Base-by-base conservation (phyloP, 2,113 vertebrate genomes). In the Cephalopholis sonnerati region DNA sequence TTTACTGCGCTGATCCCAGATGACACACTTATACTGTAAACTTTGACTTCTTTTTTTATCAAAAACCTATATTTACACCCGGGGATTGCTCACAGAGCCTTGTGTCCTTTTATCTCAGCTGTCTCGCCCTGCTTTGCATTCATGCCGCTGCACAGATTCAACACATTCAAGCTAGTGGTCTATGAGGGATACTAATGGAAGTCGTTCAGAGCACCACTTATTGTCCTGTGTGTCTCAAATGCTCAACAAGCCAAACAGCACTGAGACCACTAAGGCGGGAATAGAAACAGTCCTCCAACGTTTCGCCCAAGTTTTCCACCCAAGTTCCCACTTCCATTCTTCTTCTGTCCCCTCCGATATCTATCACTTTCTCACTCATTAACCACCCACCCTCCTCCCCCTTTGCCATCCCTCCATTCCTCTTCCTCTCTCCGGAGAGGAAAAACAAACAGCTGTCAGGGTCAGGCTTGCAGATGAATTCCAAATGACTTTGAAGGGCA, bases 401-500 rank as follows among this genome's bases (percentile, higher is more conserved):
- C 36, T 20, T 36, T 25, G 4, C 89, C 72, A 81, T 89, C 69
- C 50, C 68, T 83, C 89, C 62, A 82, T 88, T 79, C 54, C 88
- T 81, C 82, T 82, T 87, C 53, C 81, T 77, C 80, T 88, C 90
- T 91, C 88, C 11, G 20, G 90, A 91, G 90, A 82, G 76, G 88
- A 87, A 92, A 93, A 93, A 93, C 91, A 93, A 94, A 93, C 91
- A 94, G 91, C 91, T 92, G 94, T 91, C 94, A 94, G 92, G 94
- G 93, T 94, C 94, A 88, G 81, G 83, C 85, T 91, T 53, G 87
- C 87, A 84, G 83, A 93, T 93, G 93, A 94, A 94, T 93, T 94
- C 90, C 87, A 91, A 94, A 93, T 92, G 91, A 92, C 91, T 92
- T 85, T 93, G 91, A 94, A 94, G 92, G 94, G 92, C 93, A 92